Conservation (phyloP, 2,797 vertebrate species). For the Sebastolobus altivelis region DNA sequence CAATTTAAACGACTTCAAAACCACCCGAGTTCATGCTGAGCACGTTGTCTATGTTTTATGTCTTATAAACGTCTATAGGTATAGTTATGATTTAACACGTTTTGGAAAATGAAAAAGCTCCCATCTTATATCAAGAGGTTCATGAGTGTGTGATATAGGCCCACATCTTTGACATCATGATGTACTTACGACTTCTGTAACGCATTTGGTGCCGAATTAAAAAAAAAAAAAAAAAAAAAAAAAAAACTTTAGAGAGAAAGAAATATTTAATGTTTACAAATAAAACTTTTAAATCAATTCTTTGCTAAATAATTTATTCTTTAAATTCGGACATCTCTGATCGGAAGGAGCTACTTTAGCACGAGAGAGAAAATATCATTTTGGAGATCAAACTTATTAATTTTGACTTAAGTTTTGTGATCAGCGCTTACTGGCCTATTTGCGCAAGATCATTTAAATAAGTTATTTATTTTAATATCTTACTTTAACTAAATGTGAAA, state of each 20-base stretch:
- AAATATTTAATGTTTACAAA: constrained; percentile 99
- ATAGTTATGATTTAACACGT: constrained; percentile 86
- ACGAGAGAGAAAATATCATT: background rate
- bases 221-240: constrained; percentile 73
- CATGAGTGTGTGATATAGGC: constrained; percentile 82
- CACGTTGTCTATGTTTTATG: constrained; percentile 91
- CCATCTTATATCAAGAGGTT: constrained; percentile 89
- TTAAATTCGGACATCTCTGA: constrained; percentile 45
- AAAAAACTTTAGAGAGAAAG: constrained; percentile 94
- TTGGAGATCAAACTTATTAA: background rate
- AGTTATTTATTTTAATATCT: background rate
- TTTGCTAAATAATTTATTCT: constrained; percentile 64
- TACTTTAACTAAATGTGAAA: constrained; percentile 6
- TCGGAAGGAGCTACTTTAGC: background rate
- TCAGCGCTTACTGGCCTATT: constrained; percentile 12
- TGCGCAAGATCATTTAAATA: constrained; percentile 22
- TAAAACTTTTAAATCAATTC: constrained; percentile 89
- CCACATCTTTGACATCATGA: constrained; percentile 88
- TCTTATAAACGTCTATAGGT: constrained; percentile 87
- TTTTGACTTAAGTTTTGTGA: background rate
- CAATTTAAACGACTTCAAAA: constrained; percentile 92
- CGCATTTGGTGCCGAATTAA: constrained; percentile 86
- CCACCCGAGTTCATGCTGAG: constrained; percentile 92
- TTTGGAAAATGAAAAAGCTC: constrained; percentile 77
- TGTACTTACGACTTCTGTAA: constrained; percentile 89